phyloP scores from a whole-genome alignment of 1,140 invertebrate genomes.

The Euura lappo region DNA sequence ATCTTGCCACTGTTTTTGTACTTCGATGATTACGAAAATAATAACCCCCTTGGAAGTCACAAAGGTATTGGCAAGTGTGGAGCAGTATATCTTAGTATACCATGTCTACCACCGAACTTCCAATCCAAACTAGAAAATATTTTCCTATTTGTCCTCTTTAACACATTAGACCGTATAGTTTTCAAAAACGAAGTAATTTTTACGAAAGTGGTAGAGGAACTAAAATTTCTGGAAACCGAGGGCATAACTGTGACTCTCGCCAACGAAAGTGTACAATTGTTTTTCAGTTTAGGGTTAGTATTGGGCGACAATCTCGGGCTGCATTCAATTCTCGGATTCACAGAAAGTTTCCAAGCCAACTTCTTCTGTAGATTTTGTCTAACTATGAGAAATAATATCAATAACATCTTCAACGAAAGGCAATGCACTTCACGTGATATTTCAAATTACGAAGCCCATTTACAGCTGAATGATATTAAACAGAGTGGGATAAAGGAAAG shows the following conservation, averaged over 20 bases:
- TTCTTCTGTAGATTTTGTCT: slow-evolving; percentile 42
- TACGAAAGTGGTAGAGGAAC: slow-evolving; percentile 35
- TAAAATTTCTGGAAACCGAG: slow-evolving; percentile 33
- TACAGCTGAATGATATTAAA: not conserved
- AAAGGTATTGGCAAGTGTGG: slow-evolving; percentile 40
- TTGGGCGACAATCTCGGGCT: slow-evolving; percentile 48
- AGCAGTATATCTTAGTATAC: slow-evolving; percentile 37
- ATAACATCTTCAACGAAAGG: slow-evolving; percentile 28
- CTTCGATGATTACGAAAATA: slow-evolving; percentile 31
- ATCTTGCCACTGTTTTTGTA: slow-evolving; percentile 41
- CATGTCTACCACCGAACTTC: slow-evolving; percentile 37
- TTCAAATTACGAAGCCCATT: not conserved
- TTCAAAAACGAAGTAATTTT: slow-evolving; percentile 37
- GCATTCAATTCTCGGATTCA: slow-evolving; percentile 42
- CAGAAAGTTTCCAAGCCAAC: slow-evolving; percentile 35
- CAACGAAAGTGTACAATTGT: slow-evolving; percentile 25
- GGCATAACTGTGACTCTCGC: slow-evolving; percentile 32
- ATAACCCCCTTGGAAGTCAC: slow-evolving; percentile 39
- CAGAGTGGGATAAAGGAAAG: not conserved
- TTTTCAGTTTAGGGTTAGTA: slow-evolving; percentile 37
- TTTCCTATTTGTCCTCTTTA: slow-evolving; percentile 37
- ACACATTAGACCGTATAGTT: slow-evolving; percentile 36
- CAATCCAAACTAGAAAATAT: slow-evolving; percentile 39
- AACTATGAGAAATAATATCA: slow-evolving; percentile 26
- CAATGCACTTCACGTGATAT: slow-evolving; percentile 29